Conservation (phyloP, 2,888 invertebrate species). For the Linnaemya vulpina region DNA sequence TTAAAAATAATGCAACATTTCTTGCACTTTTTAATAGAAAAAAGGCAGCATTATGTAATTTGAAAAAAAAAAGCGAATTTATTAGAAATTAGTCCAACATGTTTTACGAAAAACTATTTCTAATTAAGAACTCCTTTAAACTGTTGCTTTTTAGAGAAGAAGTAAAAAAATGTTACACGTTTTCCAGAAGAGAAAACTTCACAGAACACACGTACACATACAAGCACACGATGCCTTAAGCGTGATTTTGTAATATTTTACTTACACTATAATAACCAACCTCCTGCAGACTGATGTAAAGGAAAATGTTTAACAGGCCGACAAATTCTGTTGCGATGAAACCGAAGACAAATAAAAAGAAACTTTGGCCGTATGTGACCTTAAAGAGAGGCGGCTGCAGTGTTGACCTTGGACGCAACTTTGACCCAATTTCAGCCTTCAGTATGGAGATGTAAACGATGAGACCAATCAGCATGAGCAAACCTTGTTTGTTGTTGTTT, state of each 20-base stretch:
- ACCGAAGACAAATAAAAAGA: constrained; percentile 92
- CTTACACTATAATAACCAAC: constrained; percentile 81
- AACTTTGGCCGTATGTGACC: constrained; percentile 94
- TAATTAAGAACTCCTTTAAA: too few relatives aligned
- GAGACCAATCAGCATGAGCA: constrained; percentile 94
- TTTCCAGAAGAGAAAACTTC: too few relatives aligned
- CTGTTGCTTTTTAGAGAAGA: too few relatives aligned
- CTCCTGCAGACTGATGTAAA: constrained; percentile 87
- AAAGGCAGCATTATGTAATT: too few relatives aligned
- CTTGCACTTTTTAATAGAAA: too few relatives aligned
- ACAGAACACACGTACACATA: background rate
- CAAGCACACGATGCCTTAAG: background rate
- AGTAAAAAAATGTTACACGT: too few relatives aligned
- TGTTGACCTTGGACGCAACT: constrained; percentile 90
- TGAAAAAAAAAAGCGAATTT: too few relatives aligned
- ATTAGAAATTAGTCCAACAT: too few relatives aligned
- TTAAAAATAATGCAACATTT: too few relatives aligned
- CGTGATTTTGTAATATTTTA: constrained; percentile 55
- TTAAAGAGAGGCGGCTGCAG: constrained; percentile 91
- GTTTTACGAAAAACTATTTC: too few relatives aligned
- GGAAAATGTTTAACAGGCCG: constrained; percentile 93
- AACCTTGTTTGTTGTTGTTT: constrained; percentile 85
- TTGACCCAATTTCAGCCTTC: constrained; percentile 94
- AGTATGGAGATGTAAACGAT: constrained; percentile 97
- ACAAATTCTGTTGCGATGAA: constrained; percentile 93